phyloP scores from a whole-genome alignment of 2,888 invertebrate genomes.

The Pachymerium ferrugineum region DNA sequence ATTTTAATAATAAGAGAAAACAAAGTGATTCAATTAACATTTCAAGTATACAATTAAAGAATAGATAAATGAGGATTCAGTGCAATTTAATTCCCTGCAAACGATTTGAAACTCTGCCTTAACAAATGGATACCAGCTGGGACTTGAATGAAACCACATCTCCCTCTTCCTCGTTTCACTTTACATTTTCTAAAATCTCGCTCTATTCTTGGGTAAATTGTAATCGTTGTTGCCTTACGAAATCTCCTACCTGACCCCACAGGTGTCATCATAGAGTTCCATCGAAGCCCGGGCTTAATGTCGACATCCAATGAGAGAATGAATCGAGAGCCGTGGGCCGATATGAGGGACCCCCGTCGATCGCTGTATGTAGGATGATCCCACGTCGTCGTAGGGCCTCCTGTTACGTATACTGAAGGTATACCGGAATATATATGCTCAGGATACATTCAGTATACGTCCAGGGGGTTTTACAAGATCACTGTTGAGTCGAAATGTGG shows the following conservation, averaged over 20 bases:
- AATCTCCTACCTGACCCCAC: slow-evolving; percentile 30
- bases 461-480: slow-evolving; percentile 67
- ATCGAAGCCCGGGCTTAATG: slow-evolving; percentile 17
- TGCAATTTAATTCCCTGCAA: slow-evolving; percentile 4
- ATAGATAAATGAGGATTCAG: slow-evolving; percentile 16
- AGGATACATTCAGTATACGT: slow-evolving; percentile 99
- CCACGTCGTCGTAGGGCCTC: slow-evolving; percentile 71
- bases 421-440: slow-evolving; percentile 98
- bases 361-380: slow-evolving; percentile 32
- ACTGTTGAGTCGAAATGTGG: slow-evolving; percentile 30
- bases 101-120: not conserved
- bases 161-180: slow-evolving; percentile 16
- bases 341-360: slow-evolving; percentile 10
- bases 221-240: slow-evolving; percentile 1
- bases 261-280: slow-evolving; percentile 20
- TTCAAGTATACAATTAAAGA: not conserved
- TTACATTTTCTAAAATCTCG: not conserved
- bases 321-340: not conserved
- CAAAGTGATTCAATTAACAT: not conserved
- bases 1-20: not conserved
- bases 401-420: slow-evolving; percentile 99
- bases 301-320: slow-evolving; percentile 28
- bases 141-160: slow-evolving; percentile 5
- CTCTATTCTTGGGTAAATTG: slow-evolving; percentile 1
- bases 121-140: slow-evolving; percentile 15